Evolutionary conservation across 2,888 invertebrate species (phyloP), one percentile per base, ranked within the genome.

Genomic region (Pristionchus maxplancki): DNA sequence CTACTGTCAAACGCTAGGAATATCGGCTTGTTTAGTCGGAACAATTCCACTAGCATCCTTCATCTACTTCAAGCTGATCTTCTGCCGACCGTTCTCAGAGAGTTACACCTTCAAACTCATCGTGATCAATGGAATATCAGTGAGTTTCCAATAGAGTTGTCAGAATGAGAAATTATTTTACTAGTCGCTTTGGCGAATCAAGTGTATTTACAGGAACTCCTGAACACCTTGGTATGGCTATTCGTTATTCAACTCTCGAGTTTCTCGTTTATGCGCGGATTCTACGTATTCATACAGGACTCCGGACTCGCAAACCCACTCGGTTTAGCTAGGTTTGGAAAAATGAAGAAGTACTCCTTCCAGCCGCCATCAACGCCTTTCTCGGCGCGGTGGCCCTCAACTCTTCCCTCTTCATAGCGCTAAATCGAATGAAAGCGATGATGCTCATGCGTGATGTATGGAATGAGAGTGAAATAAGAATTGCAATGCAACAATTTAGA

Each of bases 31-130:
- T 15, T 13, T 67, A 1, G 31, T 67, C 9, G 11, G 31, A 11
- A 67, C 67, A 11, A 34, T 34, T 34, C 67, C 67, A 31, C 13
- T 15, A 5, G 67, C 67, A 2, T 67, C 15, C 2, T 67, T 17
- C 34, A 34, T 34, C 34, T 67, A 67, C 15, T 9, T 0, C 3
- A 67, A 67, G 20, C 34, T 67, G 13, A 3, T 67, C 15, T 31
- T 67, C 11, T 11, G 13, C 6, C 67, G 31, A 34, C 67, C 67
- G 13, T 67, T 34, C 67, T 31, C 67, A 13, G 31, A 31, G 17
- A 67, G 34, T 34, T 67, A 67, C 67, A 67, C 67, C 67, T 67
- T 34, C 20, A 67, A 67, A 67, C 67, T 67, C 3, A 67, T 67
- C 13, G 67, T 67, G 34, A 13, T 67, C 6, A 67, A 67, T 17